phyloP scores from a whole-genome alignment of 2,113 vertebrate genomes.

The Maccullochella peelii region DNA sequence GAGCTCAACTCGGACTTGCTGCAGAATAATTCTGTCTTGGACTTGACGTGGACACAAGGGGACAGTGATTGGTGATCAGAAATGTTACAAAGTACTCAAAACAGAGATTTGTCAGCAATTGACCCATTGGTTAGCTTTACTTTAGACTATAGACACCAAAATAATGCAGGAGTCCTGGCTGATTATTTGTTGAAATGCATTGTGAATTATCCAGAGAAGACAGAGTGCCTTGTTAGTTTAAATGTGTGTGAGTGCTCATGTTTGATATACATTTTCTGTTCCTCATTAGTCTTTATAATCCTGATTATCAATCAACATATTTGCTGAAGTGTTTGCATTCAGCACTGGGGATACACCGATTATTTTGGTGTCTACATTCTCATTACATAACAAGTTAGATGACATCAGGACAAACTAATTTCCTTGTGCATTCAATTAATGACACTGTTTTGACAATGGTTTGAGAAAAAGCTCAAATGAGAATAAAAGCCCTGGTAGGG shows the following conservation, averaged over 20 bases:
- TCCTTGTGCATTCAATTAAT: not conserved
- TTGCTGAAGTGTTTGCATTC: not conserved
- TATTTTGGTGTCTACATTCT: conserved; percentile 15
- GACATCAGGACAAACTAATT: not conserved
- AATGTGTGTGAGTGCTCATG: not conserved
- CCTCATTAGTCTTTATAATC: not conserved
- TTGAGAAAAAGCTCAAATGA: not conserved
- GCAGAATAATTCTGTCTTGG: conserved; percentile 7
- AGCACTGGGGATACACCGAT: not conserved
- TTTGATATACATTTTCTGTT: not conserved
- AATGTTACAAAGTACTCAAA: conserved; percentile 1
- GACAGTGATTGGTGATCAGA: conserved; percentile 3
- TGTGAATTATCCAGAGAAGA: not conserved
- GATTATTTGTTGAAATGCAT: not conserved
- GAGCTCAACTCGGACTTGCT: not conserved
- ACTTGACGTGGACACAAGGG: not conserved
- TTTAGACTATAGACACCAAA: conserved; percentile 16
- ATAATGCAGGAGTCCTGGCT: not conserved
- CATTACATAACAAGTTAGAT: not conserved
- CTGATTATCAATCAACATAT: not conserved
- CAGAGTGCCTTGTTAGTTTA: not conserved
- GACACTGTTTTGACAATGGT: not conserved
- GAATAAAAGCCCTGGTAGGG: not conserved
- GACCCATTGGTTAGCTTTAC: not conserved
- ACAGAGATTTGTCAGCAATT: not conserved